Conservation (phyloP, 2,113 vertebrate genomes). For the Sphaerodactylus townsendi region DNA sequence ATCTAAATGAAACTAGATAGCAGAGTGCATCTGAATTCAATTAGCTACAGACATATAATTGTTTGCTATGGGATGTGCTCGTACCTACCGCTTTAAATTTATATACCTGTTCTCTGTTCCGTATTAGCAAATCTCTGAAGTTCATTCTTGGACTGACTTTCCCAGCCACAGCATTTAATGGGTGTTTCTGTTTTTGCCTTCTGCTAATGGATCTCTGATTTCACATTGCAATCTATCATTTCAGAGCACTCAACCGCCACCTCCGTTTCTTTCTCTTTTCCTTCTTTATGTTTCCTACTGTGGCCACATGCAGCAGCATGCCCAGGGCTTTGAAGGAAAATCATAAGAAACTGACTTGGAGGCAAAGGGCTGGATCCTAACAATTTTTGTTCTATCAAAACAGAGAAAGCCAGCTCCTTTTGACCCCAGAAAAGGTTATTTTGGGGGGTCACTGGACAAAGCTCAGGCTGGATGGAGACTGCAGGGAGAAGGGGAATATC, state of each 20-base stretch:
- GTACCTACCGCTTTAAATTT: not conserved
- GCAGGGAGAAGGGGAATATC: no score
- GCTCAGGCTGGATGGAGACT: no score
- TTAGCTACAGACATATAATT: not conserved
- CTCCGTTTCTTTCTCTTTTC: not conserved
- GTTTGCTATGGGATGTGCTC: not conserved
- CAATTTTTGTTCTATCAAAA: no score
- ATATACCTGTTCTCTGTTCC: not conserved
- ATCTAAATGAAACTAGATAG: slow-evolving; percentile 28
- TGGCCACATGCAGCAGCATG: not conserved
- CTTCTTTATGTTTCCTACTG: not conserved
- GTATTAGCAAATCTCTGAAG: not conserved
- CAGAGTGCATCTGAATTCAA: slow-evolving; percentile 2
- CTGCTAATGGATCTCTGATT: not conserved
- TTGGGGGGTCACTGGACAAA: no score
- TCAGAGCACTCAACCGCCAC: not conserved
- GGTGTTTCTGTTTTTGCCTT: not conserved
- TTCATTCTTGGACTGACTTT: slow-evolving; percentile 9
- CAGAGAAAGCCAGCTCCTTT: no score
- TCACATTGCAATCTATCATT: not conserved
- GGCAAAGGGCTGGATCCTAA: not conserved
- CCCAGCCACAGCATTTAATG: not conserved
- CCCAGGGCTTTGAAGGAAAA: not conserved
- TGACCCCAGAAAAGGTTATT: no score
- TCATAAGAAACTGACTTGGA: not conserved